Evolutionary conservation across 2,888 invertebrate species (phyloP).

Genomic region (Sthenelais limicola): DNA sequence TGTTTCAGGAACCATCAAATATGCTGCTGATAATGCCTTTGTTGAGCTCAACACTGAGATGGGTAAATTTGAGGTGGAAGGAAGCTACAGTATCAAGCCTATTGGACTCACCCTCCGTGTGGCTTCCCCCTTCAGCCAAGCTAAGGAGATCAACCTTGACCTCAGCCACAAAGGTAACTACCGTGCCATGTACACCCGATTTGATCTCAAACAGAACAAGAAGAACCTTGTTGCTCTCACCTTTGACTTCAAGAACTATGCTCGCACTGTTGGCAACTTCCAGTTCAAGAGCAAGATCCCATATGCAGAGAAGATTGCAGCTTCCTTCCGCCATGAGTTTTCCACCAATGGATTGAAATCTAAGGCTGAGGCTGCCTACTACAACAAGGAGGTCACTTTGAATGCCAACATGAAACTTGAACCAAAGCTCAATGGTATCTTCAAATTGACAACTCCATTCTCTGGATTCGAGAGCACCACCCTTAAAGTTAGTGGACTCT

Average conservation of each 20-base stretch:
- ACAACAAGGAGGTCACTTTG: conserved; percentile 15
- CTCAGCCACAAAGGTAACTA: conserved; percentile 7
- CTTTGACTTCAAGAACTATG: conserved; percentile 35
- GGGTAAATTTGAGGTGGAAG: conserved; percentile 6
- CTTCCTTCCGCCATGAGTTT: conserved; percentile 14
- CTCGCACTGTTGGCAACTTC: conserved; percentile 6
- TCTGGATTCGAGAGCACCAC: conserved; percentile 25
- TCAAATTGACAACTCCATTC: conserved; percentile 14
- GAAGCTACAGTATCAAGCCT: conserved; percentile 12
- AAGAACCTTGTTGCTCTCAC: background rate
- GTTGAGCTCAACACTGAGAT: background rate
- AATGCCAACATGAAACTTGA: conserved; percentile 9
- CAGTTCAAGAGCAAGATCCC: conserved; percentile 27
- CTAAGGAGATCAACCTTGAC: conserved; percentile 1
- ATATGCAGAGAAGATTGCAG: conserved; percentile 9
- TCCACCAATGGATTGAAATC: background rate
- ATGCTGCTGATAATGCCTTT: background rate
- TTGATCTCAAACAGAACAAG: background rate
- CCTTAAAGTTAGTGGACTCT: background rate
- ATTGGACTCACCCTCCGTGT: background rate
- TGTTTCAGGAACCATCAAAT: background rate
- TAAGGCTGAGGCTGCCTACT: conserved; percentile 17
- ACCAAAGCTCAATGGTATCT: background rate
- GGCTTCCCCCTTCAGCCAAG: conserved; percentile 12
- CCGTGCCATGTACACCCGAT: background rate